Percentiles rank a stretch among this genome's conserved stretches.
Evolutionary conservation across 2,113 vertebrate genomes (phyloP).

Genomic region (Ageneiosus marmoratus): DNA sequence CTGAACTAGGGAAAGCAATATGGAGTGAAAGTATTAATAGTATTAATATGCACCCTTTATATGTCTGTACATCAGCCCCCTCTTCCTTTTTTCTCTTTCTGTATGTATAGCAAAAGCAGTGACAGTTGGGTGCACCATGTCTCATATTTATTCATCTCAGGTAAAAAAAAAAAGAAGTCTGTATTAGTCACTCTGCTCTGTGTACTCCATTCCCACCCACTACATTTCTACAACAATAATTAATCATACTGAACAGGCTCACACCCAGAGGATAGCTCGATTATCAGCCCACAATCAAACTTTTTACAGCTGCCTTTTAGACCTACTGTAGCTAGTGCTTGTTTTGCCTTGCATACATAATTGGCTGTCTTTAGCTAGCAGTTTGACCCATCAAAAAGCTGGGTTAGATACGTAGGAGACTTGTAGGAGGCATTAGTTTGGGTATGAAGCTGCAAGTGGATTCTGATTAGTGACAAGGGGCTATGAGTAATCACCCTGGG

Average conservation of each 20-base stretch:
- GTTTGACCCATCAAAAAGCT: conserved; percentile 43
- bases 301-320: neutral
- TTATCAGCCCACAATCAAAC: conserved; percentile 6
- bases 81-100: neutral
- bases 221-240: conserved; percentile 26
- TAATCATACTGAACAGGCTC: conserved; percentile 9
- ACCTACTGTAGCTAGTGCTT: neutral
- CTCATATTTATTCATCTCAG: conserved; percentile 33
- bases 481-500: conserved; percentile 51
- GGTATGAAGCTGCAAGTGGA: conserved; percentile 46
- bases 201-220: conserved; percentile 16
- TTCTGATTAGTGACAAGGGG: conserved; percentile 49
- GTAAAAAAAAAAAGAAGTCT: neutral
- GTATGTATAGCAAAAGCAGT: neutral
- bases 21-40: conserved; percentile 16
- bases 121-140: conserved; percentile 15
- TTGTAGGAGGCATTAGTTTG: conserved; percentile 39
- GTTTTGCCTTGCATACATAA: conserved; percentile 4
- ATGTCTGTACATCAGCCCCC: conserved; percentile 23
- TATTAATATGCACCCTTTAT: conserved; percentile 13
- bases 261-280: conserved; percentile 7
- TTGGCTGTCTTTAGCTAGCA: conserved; percentile 10
- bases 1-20: conserved; percentile 12
- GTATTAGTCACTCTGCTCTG: conserved; percentile 23
- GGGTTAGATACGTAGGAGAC: conserved; percentile 42